Percentiles rank a stretch among this genome's conserved stretches.
phyloP scores from a whole-genome alignment of 2,888 invertebrate species.

The Epinotia bilunana region DNA sequence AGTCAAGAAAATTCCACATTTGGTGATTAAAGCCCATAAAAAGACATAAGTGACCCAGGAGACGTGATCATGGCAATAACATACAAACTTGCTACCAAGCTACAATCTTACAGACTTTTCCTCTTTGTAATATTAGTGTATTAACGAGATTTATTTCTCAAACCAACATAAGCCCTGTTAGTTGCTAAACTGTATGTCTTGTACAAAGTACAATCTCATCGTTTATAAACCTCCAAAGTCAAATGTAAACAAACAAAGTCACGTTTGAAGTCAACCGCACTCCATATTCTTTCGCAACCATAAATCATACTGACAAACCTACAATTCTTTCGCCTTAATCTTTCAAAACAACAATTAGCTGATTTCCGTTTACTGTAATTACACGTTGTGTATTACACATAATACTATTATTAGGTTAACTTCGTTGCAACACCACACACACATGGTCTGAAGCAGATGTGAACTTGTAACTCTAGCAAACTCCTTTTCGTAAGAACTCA shows the following conservation, averaged over 20 bases:
- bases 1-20: no score
- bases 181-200: no score
- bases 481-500: background rate
- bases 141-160: no score
- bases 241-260: background rate
- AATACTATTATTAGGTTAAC: conserved; percentile 37
- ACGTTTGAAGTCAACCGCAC: conserved; percentile 1
- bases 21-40: no score
- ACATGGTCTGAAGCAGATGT: conserved; percentile 29
- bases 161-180: no score
- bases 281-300: conserved; percentile 9
- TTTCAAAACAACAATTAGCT: conserved; percentile 37
- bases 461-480: conserved; percentile 3
- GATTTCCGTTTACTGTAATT: conserved; percentile 35
- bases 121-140: no score
- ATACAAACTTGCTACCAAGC: no score
- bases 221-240: background rate
- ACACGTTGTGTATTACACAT: conserved; percentile 31
- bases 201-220: background rate
- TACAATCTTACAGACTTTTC: no score
- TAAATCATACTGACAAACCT: conserved; percentile 12
- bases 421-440: conserved; percentile 36
- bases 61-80: no score
- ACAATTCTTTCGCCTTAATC: conserved; percentile 14
- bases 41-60: no score